Base-by-base conservation (phyloP, 2,113 vertebrate species). In the Cyrtonyx montezumae region DNA sequence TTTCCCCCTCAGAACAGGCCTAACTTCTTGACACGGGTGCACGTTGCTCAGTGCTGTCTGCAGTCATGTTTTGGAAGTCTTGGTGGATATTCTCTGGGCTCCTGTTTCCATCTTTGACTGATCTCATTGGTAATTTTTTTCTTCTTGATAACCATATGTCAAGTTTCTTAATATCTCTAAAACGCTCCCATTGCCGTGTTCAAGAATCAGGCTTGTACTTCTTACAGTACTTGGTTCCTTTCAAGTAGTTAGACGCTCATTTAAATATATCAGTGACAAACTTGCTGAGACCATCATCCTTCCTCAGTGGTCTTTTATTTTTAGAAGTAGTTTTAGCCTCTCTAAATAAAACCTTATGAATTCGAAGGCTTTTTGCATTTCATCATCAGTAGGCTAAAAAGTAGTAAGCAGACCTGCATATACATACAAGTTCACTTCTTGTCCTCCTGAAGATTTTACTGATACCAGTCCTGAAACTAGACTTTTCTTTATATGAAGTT, bases 121-220 rank as follows among this genome's bases (percentile, higher is more conserved):
- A 28, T 40, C 18, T 67, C 0, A 0, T 4, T 62, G n/a, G 3
- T 76, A 22, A 51, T 17, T 6, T 84, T 9, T 51, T 42, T 21
- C 23, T 22, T 51, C 8, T 10, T 48, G 6, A 45, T 34, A 63
- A 25, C 26, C 22, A 0, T 13, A 45, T 88, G 30, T 53, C 32
- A 0, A 36, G 4, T 59, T 88, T 74, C 23, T 69, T 59, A n/a
- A 69, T 55, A 15, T 5, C 7, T 16, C 53, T 58, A 46, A 55
- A 83, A 13, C 46, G 5, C 37, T 18, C 56, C 67, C 20, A 2
- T 40, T 66, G 45, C 30, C 5, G 3, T 14, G 9, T 25, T 66
- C 66, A 62, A 59, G 10, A 1, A 1, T 73, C 26, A 58, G 55
- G 22, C 20, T 43, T 11, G n/a, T 66, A n/a, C 12, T 17, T 59